Evolutionary conservation across 1,140 invertebrate species (phyloP).

Genomic region (Telenomus remus): DNA sequence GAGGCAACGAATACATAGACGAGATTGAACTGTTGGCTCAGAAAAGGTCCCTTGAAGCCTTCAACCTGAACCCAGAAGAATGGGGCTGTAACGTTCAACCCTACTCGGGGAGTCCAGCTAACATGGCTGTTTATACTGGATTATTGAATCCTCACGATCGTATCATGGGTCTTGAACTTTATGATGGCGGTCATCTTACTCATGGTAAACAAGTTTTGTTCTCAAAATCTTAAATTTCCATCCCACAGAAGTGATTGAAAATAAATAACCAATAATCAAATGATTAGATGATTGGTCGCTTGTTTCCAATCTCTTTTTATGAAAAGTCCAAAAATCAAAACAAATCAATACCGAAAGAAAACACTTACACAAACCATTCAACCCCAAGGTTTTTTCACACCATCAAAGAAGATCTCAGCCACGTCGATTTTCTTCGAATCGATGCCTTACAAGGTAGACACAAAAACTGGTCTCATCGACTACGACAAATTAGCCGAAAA

Average conservation of each 20-base stretch:
- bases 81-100: slow-evolving; percentile 99
- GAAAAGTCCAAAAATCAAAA: too few relatives aligned
- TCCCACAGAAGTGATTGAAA: too few relatives aligned
- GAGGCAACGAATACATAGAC: slow-evolving; percentile 98
- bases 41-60: slow-evolving; percentile 90
- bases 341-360: too few relatives aligned
- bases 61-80: slow-evolving; percentile 85
- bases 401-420: slow-evolving; percentile 94
- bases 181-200: slow-evolving; percentile 97
- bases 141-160: slow-evolving; percentile 92
- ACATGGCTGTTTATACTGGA: slow-evolving; percentile 96
- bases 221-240: neutral
- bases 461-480: slow-evolving; percentile 92
- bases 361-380: too few relatives aligned
- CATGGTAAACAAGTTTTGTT: slow-evolving; percentile 79
- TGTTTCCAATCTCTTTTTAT: too few relatives aligned
- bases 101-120: slow-evolving; percentile 97
- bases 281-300: too few relatives aligned
- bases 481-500: slow-evolving; percentile 91
- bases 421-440: slow-evolving; percentile 99
- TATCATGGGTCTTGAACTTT: slow-evolving; percentile 97
- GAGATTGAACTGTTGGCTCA: slow-evolving; percentile 93
- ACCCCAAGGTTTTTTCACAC: slow-evolving; percentile 88
- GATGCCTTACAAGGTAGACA: slow-evolving; percentile 96
- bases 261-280: too few relatives aligned